Percentiles rank a stretch among this genome's conserved stretches.
Conservation (phyloP, 1,140 invertebrate genomes). For the Camponotus vicinus region DNA sequence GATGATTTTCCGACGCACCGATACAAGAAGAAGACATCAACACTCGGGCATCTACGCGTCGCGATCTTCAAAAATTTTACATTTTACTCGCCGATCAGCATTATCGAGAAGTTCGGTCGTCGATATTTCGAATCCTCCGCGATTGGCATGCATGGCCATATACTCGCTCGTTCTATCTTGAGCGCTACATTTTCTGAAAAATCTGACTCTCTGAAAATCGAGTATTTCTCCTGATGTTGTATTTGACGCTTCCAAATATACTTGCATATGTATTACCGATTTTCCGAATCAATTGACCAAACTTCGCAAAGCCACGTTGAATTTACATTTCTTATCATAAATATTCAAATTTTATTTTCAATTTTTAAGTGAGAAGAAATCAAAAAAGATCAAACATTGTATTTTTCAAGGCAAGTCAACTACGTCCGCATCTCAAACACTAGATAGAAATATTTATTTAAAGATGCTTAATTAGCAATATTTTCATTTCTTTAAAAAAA, state of each 20-base stretch:
- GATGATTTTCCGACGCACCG: conserved; percentile 4
- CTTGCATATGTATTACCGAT: conserved; percentile 4
- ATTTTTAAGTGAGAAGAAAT: neutral
- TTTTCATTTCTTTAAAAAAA: neutral
- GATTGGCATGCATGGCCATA: conserved; percentile 12
- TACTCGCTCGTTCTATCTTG: conserved; percentile 19
- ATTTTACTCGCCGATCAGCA: conserved; percentile 37
- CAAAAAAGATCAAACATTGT: neutral
- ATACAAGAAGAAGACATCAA: conserved; percentile 26
- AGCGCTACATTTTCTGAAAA: conserved; percentile 44
- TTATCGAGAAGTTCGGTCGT: conserved; percentile 53
- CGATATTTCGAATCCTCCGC: conserved; percentile 40
- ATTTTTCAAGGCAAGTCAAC: neutral
- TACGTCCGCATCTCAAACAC: neutral
- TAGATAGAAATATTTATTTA: neutral
- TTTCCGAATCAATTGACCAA: conserved; percentile 12
- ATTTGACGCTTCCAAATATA: conserved; percentile 35
- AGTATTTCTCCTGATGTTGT: conserved; percentile 33
- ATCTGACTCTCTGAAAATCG: conserved; percentile 33
- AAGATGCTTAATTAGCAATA: neutral
- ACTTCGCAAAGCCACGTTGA: neutral
- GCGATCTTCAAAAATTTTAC: conserved; percentile 57
- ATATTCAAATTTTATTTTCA: neutral
- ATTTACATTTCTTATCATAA: neutral
- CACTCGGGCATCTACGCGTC: conserved; percentile 9